Conservation (phyloP, 2,113 vertebrate species). For the Axis porcinus region DNA sequence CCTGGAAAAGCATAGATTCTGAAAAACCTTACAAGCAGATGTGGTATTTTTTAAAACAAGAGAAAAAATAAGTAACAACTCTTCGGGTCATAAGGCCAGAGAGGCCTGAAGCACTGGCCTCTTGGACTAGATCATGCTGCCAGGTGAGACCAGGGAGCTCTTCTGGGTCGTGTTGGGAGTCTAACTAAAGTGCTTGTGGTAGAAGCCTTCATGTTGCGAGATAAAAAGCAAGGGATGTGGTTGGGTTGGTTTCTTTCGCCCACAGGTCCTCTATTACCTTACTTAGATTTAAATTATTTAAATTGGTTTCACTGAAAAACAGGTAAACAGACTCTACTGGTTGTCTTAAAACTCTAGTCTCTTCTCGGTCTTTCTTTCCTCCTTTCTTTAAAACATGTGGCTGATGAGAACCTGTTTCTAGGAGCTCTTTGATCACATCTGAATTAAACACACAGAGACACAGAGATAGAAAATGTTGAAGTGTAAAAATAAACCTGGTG, state of each 20-base stretch:
- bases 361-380: background rate
- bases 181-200: background rate
- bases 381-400: slow-evolving; percentile 15
- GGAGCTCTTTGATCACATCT: slow-evolving; percentile 44
- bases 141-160: background rate
- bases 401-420: slow-evolving; percentile 43
- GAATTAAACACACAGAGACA: background rate
- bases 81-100: background rate
- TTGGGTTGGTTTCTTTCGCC: background rate
- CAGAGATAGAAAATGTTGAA: slow-evolving; percentile 5
- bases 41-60: background rate
- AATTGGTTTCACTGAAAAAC: slow-evolving; percentile 43
- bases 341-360: background rate
- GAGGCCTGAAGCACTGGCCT: background rate
- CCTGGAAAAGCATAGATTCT: background rate
- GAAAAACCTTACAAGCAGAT: background rate
- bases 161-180: background rate
- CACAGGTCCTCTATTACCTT: background rate
- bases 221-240: background rate
- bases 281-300: slow-evolving; percentile 47
- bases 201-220: background rate
- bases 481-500: slow-evolving; percentile 43
- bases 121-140: background rate
- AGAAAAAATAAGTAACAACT: background rate
- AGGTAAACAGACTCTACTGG: slow-evolving; percentile 28